Evolutionary conservation across 2,113 vertebrate species (phyloP), one percentile per base, ranked within the genome.

Genomic region (Gracilinanus agilis): DNA sequence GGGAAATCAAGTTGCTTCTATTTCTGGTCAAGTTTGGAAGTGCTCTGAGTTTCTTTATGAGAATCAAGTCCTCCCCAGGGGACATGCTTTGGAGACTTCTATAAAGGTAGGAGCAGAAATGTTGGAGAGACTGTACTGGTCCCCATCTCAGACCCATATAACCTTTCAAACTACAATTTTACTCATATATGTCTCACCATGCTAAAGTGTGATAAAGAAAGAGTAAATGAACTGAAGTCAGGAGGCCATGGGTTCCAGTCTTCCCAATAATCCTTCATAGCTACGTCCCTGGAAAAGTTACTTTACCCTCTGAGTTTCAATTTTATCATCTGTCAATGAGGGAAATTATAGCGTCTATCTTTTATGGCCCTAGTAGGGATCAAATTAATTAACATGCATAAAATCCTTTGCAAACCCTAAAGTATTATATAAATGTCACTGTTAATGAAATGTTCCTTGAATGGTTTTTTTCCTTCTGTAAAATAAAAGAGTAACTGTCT

Each of bases 1-100:
- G 97, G 97, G 96, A 96, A 97, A 97, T 98, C 97, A 97, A 98
- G 97, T n/a, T 54, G 54, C 83, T 93, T 95, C 95, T 95, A 44
- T 97, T 97, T 96, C 97, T 9, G 88, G 94, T 49, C 44, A 16
- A 11, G 3, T 75, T 56, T 11, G 53, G 93, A 92, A 49, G 27
- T 0, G 53, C 49, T 54, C 29, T 3, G 53, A 96, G 93, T 95
- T 21, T 10, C 44, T 2, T 83, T 88, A 8, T 0, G 19, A 27
- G 3, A 56, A 90, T n/a, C 53, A 92, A 94, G 55, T 89, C n/a
- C 54, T 91, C 24, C 90, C 90, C 44, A 9, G 55, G 55, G 58
- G 92, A 53, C 34, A 27, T 54, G 34, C 3, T 0, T 58, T 3
- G 44, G 89, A 89, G 58, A 89, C 27, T 55, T 44, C 95, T 83